These are phyloP conservation scores for Hemitrygon akajei DNA, from an alignment of 2,797 vertebrate species.

Conservation along the genomic window DNA sequence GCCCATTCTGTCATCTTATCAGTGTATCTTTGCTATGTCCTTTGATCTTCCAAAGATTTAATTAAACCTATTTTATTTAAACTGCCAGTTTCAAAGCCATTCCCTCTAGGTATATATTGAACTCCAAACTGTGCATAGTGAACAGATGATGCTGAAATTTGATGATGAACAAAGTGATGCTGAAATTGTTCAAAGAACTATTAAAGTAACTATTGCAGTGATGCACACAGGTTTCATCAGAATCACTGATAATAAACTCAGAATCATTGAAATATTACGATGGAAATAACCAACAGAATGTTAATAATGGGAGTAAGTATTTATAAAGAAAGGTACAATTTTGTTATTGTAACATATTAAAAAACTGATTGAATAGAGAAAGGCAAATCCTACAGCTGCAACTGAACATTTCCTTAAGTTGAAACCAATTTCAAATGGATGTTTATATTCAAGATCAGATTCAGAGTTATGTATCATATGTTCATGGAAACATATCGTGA, in stretches of 20 bases:
- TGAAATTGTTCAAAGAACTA: background rate
- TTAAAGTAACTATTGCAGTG: background rate
- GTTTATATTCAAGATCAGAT: no score
- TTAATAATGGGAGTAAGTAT: background rate
- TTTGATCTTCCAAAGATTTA: slow-evolving; percentile 14
- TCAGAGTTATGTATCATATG: no score
- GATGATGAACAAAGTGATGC: slow-evolving; percentile 19
- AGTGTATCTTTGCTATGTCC: background rate
- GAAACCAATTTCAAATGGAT: no score
- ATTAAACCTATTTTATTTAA: background rate
- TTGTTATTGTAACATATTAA: background rate
- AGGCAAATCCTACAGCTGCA: no score
- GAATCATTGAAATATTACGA: background rate
- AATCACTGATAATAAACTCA: background rate
- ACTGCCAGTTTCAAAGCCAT: background rate
- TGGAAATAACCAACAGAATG: background rate
- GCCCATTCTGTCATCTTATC: background rate
- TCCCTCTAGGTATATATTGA: background rate
- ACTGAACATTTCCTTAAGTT: no score
- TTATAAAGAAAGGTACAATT: background rate
- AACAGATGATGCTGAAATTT: no score
- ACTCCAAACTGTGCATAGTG: background rate
- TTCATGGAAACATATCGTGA: no score
- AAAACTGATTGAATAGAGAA: background rate
- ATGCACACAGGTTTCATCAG: background rate